phyloP scores from a whole-genome alignment of 2,888 invertebrate species.

The Chymomyza caudatula region DNA sequence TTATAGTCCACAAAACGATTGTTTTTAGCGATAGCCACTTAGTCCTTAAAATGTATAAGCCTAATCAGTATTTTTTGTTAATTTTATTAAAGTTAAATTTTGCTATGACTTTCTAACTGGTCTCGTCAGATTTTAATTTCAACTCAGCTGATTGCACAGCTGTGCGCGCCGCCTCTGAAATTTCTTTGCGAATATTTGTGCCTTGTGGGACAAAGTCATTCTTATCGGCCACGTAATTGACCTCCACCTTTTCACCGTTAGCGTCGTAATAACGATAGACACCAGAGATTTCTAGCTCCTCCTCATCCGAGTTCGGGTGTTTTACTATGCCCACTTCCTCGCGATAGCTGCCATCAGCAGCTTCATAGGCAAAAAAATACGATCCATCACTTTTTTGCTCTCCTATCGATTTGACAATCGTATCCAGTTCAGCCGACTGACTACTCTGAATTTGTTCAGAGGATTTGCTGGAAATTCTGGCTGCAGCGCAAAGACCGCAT shows the following conservation, averaged over 20 bases:
- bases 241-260: conserved; percentile 63
- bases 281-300: conserved; percentile 67
- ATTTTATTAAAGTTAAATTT: background rate
- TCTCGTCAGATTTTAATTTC: too few species aligned
- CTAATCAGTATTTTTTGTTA: too few species aligned
- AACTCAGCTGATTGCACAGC: conserved; percentile 30
- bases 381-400: conserved; percentile 71
- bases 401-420: conserved; percentile 45
- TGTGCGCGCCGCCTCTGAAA: conserved; percentile 48
- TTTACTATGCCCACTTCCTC: conserved; percentile 68
- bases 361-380: conserved; percentile 68
- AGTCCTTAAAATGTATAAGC: too few species aligned
- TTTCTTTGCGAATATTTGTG: conserved; percentile 53
- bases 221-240: conserved; percentile 72
- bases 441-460: background rate
- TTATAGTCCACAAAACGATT: too few species aligned
- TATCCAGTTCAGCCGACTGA: background rate
- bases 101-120: too few species aligned
- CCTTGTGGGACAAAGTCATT: conserved; percentile 72
- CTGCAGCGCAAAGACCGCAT: conserved; percentile 1
- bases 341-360: conserved; percentile 68
- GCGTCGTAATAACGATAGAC: conserved; percentile 69
- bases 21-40: too few species aligned
- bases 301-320: conserved; percentile 49
- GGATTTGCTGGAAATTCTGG: background rate